phyloP scores from a whole-genome alignment of 2,113 vertebrate species.

The Circaetus gallicus region DNA sequence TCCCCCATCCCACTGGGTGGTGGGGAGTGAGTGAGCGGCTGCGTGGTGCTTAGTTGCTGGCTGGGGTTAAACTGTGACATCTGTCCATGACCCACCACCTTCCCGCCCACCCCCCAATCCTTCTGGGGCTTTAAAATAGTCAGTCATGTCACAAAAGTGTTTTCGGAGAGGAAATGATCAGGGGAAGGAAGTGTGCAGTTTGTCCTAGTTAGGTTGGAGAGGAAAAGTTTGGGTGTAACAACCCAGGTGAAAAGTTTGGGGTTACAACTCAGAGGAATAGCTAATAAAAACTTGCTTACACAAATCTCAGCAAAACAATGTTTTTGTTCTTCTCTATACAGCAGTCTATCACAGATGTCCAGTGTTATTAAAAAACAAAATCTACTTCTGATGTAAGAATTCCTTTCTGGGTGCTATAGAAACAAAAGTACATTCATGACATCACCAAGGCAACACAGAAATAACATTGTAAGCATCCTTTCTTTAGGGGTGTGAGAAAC shows the following conservation, averaged over 20 bases:
- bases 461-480: neutral
- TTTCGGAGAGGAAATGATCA: neutral
- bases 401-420: neutral
- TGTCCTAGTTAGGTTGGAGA: neutral
- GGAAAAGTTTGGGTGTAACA: neutral
- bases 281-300: neutral
- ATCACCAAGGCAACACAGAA: neutral
- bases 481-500: neutral
- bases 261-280: neutral
- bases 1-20: no score
- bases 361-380: neutral
- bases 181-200: neutral
- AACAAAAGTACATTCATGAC: neutral
- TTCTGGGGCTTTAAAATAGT: neutral
- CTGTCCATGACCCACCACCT: no score
- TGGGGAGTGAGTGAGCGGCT: no score
- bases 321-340: neutral
- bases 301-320: neutral
- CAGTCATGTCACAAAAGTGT: neutral
- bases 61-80: no score
- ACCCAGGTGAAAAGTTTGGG: neutral
- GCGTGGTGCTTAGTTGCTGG: no score
- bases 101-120: accelerated
- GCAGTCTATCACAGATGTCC: neutral
- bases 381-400: neutral